These are phyloP conservation scores for Muntiacus reevesi DNA, from an alignment of 2,113 vertebrate species.

Conservation along the genomic window DNA sequence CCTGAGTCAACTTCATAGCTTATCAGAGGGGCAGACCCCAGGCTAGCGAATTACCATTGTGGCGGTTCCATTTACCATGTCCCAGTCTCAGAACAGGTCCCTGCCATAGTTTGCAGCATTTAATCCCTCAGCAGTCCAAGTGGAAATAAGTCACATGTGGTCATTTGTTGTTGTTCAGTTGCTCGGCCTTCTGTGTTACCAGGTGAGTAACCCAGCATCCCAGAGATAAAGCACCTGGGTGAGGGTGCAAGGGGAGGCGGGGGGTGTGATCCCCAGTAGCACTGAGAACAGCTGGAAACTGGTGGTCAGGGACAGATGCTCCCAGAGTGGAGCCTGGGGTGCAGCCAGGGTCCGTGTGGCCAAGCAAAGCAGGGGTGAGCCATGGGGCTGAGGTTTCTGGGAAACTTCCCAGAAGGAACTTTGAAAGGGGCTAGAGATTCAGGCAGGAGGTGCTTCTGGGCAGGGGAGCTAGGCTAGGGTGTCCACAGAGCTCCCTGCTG, in stretches of 20 bases:
- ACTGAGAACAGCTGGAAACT: background rate
- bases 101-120: background rate
- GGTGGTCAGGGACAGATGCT: background rate
- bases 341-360: too few relatives aligned
- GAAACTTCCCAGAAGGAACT: background rate
- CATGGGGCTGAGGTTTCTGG: background rate
- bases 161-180: background rate
- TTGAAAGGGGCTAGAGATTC: background rate
- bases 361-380: background rate
- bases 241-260: background rate
- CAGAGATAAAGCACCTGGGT: background rate
- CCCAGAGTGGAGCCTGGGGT: too few relatives aligned
- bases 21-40: background rate
- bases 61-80: accelerated
- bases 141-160: background rate
- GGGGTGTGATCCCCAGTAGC: background rate
- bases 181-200: background rate
- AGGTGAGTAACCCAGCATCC: background rate
- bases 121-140: background rate
- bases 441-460: background rate
- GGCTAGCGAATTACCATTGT: too few relatives aligned
- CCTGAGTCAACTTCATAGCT: background rate
- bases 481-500: background rate
- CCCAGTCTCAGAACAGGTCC: background rate
- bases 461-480: background rate